A percentile compares a stretch with the other conserved stretches of the same genome.
Evolutionary conservation across 1,140 invertebrate genomes (phyloP).

Genomic region (Delia radicum): DNA sequence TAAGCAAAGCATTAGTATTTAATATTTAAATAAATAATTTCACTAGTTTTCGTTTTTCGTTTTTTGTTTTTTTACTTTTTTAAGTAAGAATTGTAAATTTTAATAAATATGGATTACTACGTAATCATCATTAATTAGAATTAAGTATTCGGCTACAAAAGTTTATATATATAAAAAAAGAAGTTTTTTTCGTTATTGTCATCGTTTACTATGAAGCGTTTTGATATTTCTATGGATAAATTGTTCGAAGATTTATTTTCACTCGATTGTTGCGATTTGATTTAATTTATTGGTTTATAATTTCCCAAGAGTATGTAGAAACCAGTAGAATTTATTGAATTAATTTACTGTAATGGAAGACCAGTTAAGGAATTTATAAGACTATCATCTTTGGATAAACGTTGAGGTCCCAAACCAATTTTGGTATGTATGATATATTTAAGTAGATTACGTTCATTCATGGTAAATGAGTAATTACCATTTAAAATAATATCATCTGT

Average conservation of each 20-base stretch:
- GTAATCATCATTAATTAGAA: background rate
- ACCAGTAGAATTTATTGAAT: background rate
- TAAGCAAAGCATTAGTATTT: no score
- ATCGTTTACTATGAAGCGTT: constrained; percentile 24
- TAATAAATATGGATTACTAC: background rate
- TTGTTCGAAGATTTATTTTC: background rate
- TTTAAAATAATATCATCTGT: constrained; percentile 23
- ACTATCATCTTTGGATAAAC: constrained; percentile 47
- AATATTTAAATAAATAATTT: no score
- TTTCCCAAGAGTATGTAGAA: no score
- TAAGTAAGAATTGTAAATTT: background rate
- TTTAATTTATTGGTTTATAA: background rate
- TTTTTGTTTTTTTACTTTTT: background rate
- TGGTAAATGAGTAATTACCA: background rate
- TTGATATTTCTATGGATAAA: background rate
- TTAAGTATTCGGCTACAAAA: background rate
- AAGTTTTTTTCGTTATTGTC: constrained; percentile 18
- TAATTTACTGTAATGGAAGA: constrained; percentile 16
- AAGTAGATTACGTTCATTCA: constrained; percentile 57
- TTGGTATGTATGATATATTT: constrained; percentile 85
- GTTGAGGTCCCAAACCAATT: constrained; percentile 70
- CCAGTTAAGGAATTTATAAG: constrained; percentile 20
- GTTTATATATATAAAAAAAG: background rate
- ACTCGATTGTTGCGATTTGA: background rate
- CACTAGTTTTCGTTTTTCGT: background rate